A percentile compares a stretch with the other conserved stretches of the same genome.
These are phyloP conservation scores for Urocynchramus pylzowi DNA, from an alignment of 2,113 vertebrate genomes.

Conservation along the genomic window DNA sequence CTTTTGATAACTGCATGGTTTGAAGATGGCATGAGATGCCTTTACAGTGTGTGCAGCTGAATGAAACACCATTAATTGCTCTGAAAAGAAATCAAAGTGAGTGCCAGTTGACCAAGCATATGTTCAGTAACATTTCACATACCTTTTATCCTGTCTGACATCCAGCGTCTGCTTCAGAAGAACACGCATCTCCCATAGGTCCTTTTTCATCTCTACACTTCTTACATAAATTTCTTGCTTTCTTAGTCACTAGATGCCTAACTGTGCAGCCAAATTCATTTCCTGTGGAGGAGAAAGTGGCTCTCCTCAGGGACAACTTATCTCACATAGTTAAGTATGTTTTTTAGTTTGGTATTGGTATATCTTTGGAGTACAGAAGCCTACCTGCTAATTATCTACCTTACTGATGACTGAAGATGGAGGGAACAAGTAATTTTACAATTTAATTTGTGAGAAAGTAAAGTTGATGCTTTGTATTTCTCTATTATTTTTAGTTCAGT, in stretches of 20 bases:
- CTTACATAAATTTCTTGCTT: not conserved
- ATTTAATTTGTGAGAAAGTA: not conserved
- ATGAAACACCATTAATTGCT: not conserved
- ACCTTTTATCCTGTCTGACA: not conserved
- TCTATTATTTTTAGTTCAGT: not conserved
- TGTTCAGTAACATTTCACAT: not conserved
- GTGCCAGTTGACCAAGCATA: not conserved
- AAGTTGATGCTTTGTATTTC: not conserved
- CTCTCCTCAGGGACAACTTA: not conserved
- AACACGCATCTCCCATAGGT: not conserved
- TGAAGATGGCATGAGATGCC: not conserved
- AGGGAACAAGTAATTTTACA: not conserved
- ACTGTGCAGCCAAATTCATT: not conserved
- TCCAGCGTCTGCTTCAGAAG: not conserved
- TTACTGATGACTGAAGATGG: not conserved
- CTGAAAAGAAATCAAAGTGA: not conserved
- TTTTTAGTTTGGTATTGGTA: not conserved
- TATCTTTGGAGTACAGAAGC: not conserved
- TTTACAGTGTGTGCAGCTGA: not conserved
- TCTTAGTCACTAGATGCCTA: not conserved
- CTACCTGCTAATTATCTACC: not conserved
- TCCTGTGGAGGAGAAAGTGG: not conserved
- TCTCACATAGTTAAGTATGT: not conserved
- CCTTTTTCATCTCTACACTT: not conserved
- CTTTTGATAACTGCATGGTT: not conserved